Conservation (phyloP, 2,113 vertebrate genomes). For the Empidonax alnorum region DNA sequence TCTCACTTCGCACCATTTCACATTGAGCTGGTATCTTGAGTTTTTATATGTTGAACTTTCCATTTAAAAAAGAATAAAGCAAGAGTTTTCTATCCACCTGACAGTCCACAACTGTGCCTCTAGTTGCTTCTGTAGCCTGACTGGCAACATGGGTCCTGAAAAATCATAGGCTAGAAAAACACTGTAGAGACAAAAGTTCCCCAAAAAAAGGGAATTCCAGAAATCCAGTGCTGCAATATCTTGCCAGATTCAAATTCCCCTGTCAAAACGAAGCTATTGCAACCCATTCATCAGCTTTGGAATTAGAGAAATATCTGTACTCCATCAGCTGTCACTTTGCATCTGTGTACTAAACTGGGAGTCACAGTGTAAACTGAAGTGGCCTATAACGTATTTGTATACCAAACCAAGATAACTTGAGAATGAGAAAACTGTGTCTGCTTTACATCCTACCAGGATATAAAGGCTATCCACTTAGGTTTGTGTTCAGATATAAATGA, state of each 20-base stretch:
- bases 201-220: neutral
- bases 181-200: neutral
- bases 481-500: neutral
- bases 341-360: neutral
- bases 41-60: neutral
- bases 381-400: neutral
- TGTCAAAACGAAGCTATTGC: neutral
- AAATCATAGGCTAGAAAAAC: neutral
- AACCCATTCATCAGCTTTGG: neutral
- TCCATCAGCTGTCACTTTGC: fast-evolving
- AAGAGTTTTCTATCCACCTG: neutral
- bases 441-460: neutral
- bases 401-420: neutral
- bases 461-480: neutral
- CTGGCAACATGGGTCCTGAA: fast-evolving
- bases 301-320: neutral
- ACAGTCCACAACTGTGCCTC: neutral
- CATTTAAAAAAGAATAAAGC: neutral
- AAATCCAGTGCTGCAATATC: neutral
- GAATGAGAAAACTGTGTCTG: neutral
- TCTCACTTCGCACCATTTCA: neutral
- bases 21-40: neutral
- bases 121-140: neutral
- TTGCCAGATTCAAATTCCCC: neutral
- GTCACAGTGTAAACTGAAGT: neutral